phyloP scores from a whole-genome alignment of 2,888 invertebrate genomes.

The Bruchidius siliquastri region DNA sequence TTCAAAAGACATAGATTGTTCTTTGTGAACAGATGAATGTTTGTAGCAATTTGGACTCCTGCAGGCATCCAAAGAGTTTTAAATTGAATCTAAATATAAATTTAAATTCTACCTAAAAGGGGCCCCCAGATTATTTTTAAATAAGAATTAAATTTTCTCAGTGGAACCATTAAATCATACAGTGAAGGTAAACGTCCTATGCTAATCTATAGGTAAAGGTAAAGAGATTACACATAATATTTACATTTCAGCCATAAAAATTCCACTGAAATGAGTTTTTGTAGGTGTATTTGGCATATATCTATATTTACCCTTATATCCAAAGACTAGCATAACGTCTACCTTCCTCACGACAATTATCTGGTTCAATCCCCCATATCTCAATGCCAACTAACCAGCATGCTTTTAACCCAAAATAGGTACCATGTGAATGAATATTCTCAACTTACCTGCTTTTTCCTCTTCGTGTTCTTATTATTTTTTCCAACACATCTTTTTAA shows the following conservation, averaged over 20 bases:
- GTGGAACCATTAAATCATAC: not conserved
- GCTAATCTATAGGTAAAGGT: not conserved
- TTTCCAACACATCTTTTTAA: not conserved
- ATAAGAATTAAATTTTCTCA: not conserved
- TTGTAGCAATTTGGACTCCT: not conserved
- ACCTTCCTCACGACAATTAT: not conserved
- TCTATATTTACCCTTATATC: too few relatives aligned
- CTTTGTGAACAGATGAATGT: not conserved
- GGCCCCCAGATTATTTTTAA: not conserved
- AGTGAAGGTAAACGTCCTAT: not conserved
- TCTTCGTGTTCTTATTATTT: not conserved
- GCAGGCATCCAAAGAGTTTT: not conserved
- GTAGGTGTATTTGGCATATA: too few relatives aligned
- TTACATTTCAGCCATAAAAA: not conserved
- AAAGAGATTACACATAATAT: not conserved
- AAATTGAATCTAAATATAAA: not conserved
- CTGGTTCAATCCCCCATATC: not conserved
- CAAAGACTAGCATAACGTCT: not conserved
- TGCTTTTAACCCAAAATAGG: not conserved
- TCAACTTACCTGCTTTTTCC: not conserved
- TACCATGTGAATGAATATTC: not conserved
- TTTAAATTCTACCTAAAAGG: not conserved
- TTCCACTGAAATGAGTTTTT: not conserved
- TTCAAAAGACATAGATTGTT: constrained; percentile 16
- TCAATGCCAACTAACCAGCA: not conserved